phyloP scores from a whole-genome alignment of 2,888 invertebrate species.

The Leptinotarsa haldemani region DNA sequence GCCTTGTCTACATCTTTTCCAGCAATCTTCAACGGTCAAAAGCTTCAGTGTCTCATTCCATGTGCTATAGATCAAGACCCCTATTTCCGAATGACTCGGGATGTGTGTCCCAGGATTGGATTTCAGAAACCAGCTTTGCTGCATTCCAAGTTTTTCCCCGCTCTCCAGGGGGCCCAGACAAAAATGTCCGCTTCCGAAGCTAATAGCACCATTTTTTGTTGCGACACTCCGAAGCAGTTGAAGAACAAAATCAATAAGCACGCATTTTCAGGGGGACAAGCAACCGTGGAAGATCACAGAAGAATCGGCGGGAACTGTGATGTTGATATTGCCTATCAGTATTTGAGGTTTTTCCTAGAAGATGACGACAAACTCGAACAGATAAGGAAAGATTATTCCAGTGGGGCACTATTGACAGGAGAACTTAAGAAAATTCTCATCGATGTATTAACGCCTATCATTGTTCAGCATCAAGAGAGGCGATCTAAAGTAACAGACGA shows the following conservation, averaged over 20 bases:
- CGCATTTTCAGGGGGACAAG: slow-evolving; percentile 97
- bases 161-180: slow-evolving; percentile 92
- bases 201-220: slow-evolving; percentile 94
- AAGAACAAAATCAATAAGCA: slow-evolving; percentile 97
- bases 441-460: slow-evolving; percentile 80
- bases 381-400: slow-evolving; percentile 80
- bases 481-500: slow-evolving; percentile 88
- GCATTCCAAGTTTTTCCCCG: slow-evolving; percentile 78
- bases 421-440: slow-evolving; percentile 94
- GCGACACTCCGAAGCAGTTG: slow-evolving; percentile 93
- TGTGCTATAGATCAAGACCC: slow-evolving; percentile 99
- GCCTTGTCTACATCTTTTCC: slow-evolving; percentile 92
- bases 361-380: slow-evolving; percentile 86
- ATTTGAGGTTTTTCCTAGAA: slow-evolving; percentile 93
- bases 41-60: slow-evolving; percentile 89
- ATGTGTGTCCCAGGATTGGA: slow-evolving; percentile 93
- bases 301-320: slow-evolving; percentile 93
- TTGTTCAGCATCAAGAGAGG: slow-evolving; percentile 84
- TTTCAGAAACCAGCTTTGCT: slow-evolving; percentile 87
- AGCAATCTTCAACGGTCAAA: slow-evolving; percentile 84
- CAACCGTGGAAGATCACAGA: slow-evolving; percentile 93
- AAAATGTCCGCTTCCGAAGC: slow-evolving; percentile 98
- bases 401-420: slow-evolving; percentile 92
- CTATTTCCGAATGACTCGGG: slow-evolving; percentile 98
- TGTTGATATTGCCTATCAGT: slow-evolving; percentile 95